Conservation (phyloP, 2,797 vertebrate species). For the Scomberomorus guttatus region DNA sequence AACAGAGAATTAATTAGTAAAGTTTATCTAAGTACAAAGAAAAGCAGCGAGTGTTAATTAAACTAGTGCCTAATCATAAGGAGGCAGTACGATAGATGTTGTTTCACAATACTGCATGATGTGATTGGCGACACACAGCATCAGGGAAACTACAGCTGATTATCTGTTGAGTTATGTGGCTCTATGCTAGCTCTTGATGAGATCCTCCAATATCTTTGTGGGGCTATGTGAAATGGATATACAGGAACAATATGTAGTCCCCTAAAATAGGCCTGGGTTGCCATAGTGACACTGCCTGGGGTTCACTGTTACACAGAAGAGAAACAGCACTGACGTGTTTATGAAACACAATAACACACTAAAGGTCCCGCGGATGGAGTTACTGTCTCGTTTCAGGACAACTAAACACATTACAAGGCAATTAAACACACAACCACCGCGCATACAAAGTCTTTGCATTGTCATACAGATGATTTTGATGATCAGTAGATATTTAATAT, state of each 20-base stretch:
- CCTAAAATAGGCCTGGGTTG: constrained; percentile 62
- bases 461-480: constrained; percentile 14
- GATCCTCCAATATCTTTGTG: constrained; percentile 29
- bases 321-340: constrained; percentile 56
- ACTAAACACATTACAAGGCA: constrained; percentile 41
- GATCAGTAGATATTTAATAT: constrained; percentile 12
- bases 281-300: constrained; percentile 63
- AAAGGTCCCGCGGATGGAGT: constrained; percentile 38
- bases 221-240: constrained; percentile 42
- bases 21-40: constrained; percentile 39
- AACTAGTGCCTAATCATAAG: constrained; percentile 17
- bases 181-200: background rate
- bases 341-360: constrained; percentile 56
- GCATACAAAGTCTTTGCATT: constrained; percentile 12
- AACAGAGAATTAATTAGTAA: constrained; percentile 28
- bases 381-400: constrained; percentile 39
- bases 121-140: constrained; percentile 40
- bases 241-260: constrained; percentile 41
- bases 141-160: constrained; percentile 30
- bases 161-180: constrained; percentile 22
- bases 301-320: constrained; percentile 38
- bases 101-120: constrained; percentile 26
- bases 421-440: constrained; percentile 37
- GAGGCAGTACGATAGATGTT: constrained; percentile 34
- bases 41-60: constrained; percentile 55